Percentiles rank a stretch among this genome's conserved stretches.
Evolutionary conservation across 1,140 invertebrate species (phyloP).

Genomic region (Oryctes rhinoceros): DNA sequence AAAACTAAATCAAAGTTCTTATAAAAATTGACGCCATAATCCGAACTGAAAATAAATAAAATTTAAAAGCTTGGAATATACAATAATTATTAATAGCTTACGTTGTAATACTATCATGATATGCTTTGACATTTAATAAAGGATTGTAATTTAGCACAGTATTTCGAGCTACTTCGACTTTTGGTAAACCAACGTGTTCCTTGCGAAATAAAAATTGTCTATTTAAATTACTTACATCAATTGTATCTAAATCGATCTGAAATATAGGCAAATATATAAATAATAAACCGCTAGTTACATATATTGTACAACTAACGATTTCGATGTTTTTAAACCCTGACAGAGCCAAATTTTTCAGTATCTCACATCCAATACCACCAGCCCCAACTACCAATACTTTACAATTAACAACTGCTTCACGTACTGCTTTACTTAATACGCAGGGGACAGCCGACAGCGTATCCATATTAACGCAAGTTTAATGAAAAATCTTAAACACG

Average conservation of each 20-base stretch:
- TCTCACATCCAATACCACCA: constrained; percentile 98
- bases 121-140: constrained; percentile 84
- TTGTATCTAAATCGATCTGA: constrained; percentile 98
- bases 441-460: constrained; percentile 37
- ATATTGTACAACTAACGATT: constrained; percentile 78
- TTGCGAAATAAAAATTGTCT: constrained; percentile 98
- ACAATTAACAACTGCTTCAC: constrained; percentile 49
- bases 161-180: constrained; percentile 87
- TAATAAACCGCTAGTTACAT: not conserved
- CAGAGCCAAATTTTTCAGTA: constrained; percentile 96
- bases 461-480: constrained; percentile 34
- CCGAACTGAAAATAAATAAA: constrained; percentile 70
- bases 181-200: constrained; percentile 97
- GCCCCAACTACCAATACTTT: constrained; percentile 90
- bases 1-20: constrained; percentile 92
- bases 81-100: constrained; percentile 62
- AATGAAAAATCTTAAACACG: not conserved
- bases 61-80: constrained; percentile 39
- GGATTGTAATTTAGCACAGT: constrained; percentile 91
- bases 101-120: constrained; percentile 95
- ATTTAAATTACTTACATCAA: constrained; percentile 99
- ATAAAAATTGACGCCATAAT: constrained; percentile 93
- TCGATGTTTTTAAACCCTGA: constrained; percentile 94
- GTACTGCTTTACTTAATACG: constrained; percentile 45
- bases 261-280: constrained; percentile 22